Conservation (phyloP, 2,113 vertebrate genomes). For the Chamaea fasciata region DNA sequence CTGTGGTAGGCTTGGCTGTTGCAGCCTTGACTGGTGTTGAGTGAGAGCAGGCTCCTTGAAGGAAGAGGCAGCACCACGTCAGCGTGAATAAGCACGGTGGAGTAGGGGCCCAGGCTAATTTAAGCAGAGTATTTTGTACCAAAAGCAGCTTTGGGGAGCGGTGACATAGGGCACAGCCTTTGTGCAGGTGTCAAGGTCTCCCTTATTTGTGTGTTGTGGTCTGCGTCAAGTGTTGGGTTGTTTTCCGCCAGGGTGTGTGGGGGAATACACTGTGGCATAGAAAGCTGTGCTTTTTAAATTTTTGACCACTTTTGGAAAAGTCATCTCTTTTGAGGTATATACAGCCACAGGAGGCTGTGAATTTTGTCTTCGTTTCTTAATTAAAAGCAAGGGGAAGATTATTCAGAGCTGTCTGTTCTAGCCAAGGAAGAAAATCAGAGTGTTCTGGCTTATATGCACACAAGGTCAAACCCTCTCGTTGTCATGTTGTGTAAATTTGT, state of each 20-base stretch:
- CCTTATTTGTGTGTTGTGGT: neutral
- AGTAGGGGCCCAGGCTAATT: neutral
- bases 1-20: neutral
- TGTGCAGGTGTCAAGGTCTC: neutral
- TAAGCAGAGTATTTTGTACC: neutral
- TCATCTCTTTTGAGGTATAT: neutral
- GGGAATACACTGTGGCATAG: neutral
- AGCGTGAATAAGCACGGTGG: rapidly evolving
- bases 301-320: neutral
- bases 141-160: neutral
- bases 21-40: neutral
- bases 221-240: neutral
- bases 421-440: neutral
- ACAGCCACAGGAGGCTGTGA: neutral
- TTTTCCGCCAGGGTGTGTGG: neutral
- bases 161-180: neutral
- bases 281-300: neutral
- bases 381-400: neutral
- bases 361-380: neutral
- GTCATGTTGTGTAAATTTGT: neutral
- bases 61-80: neutral
- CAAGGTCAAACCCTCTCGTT: neutral
- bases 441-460: neutral
- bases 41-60: neutral
- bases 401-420: neutral